These are phyloP conservation scores for Sylvia atricapilla DNA, from an alignment of 2,113 vertebrate species.

Conservation along the genomic window DNA sequence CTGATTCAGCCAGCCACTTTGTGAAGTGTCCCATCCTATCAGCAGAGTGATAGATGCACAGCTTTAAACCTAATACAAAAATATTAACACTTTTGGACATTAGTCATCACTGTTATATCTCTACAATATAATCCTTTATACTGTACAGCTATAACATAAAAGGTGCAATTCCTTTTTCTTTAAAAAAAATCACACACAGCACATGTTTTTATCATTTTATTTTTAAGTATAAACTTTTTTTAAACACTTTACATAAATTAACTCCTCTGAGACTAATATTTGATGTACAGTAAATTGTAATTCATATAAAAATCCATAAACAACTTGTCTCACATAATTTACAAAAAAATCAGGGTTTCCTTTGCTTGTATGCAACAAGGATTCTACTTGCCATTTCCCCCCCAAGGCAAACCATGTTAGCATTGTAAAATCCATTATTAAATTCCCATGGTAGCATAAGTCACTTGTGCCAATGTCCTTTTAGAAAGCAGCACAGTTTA, in stretches of 20 bases:
- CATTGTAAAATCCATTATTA: conserved; percentile 80
- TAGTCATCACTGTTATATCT: conserved; percentile 81
- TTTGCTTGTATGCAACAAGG: conserved; percentile 86
- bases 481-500: conserved; percentile 83
- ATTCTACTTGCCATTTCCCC: conserved; percentile 77
- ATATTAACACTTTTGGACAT: conserved; percentile 83
- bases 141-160: conserved; percentile 85
- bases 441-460: conserved; percentile 78
- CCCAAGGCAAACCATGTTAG: conserved; percentile 77
- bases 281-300: conserved; percentile 97
- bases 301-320: conserved; percentile 95
- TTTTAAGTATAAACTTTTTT: conserved; percentile 96
- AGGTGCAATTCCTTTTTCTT: conserved; percentile 80
- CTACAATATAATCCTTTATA: conserved; percentile 85
- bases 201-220: conserved; percentile 89
- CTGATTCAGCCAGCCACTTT: conserved; percentile 50
- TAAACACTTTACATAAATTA: conserved; percentile 99
- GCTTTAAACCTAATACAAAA: conserved; percentile 82
- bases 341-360: conserved; percentile 91
- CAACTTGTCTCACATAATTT: conserved; percentile 95
- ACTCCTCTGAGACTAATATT: conserved; percentile 99
- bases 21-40: conserved; percentile 65
- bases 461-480: conserved; percentile 84
- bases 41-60: conserved; percentile 70
- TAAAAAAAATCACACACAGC: conserved; percentile 82